Evolutionary conservation across 2,113 vertebrate species (phyloP), one percentile per base, ranked within the genome.

Genomic region (Ornithorhynchus anatinus): DNA sequence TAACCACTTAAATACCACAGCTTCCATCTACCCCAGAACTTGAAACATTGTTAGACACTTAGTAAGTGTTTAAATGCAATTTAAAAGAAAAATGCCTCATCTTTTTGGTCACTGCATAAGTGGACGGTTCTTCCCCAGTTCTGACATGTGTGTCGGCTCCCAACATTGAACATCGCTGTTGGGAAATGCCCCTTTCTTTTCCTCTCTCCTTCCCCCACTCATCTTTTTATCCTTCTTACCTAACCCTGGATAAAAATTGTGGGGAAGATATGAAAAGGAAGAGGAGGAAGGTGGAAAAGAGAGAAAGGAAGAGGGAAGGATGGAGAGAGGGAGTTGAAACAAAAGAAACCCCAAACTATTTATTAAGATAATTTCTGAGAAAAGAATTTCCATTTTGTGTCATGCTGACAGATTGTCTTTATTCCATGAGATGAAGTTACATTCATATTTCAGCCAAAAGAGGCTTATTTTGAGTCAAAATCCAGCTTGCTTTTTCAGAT

Each of bases 401-500:
- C 81, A 62, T 50, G 56, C 80, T 86, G 82, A 79, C 81, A 89
- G 77, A 77, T 60, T 66, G 58, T 72, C 60, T 91, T 80, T 88
- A 52, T 82, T 86, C 33, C 38, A 67, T 69, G 19, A 36, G 64
- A 29, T 64, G 53, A 57, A 65, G 31, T 90, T 84, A 85, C 73
- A 75, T 17, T 10, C 65, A 45, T 27, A 35, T 70, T 81, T 38
- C 15, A 11, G 57, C 79, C 17, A 78, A 80, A 72, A 78, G 29
- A 13, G 6, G 58, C 58, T 74, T 63, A 3, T 80, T 20, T 75
- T 75, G 8, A 8, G 15, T 67, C 43, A 47, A 31, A 54, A 57
- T 53, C 47, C 23, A 15, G 31, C 42, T 63, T 83, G 82, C 69
- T 50, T 27, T 56, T 22, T 78, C 40, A 39, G 11, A 17, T 54